Conservation (phyloP, 64 coral and sea anemone species). For the Acropora tenuis region DNA sequence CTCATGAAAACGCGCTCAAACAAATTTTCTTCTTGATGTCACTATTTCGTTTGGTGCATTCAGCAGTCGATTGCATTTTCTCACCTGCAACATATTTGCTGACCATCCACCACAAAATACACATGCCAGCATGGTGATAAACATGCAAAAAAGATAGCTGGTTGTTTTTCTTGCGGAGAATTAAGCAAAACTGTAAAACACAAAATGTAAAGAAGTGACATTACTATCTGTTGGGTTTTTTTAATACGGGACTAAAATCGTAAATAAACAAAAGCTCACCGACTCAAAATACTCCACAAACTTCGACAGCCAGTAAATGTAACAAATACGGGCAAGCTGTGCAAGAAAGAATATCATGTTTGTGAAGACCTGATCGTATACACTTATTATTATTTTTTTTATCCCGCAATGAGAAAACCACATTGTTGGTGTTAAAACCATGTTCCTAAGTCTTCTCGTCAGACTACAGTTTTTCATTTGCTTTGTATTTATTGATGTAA, state of each 20-base stretch:
- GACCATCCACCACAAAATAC: conserved; percentile 91
- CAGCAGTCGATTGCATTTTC: too few species aligned
- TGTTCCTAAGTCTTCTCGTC: too few species aligned
- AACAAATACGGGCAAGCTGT: conserved; percentile 82
- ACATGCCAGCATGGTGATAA: conserved; percentile 89
- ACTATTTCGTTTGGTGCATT: too few species aligned
- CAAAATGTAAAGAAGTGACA: background rate
- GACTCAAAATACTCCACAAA: conserved; percentile 94
- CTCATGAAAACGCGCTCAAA: too few species aligned
- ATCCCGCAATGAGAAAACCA: too few species aligned
- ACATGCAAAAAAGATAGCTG: conserved; percentile 87
- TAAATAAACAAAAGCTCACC: conserved; percentile 55
- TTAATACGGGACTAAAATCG: too few species aligned
- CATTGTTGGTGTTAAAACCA: too few species aligned
- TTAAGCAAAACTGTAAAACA: conserved; percentile 85
- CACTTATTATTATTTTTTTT: too few species aligned
- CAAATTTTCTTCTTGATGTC: too few species aligned
- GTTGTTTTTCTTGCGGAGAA: conserved; percentile 92
- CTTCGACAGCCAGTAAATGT: conserved; percentile 89
- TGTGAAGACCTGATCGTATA: background rate
- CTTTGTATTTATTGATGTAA: background rate
- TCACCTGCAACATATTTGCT: conserved; percentile 91
- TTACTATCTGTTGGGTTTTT: too few species aligned
- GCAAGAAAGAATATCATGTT: background rate
- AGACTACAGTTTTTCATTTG: too few species aligned